Evolutionary conservation across 53 echinoderm and acorn worm genomes (phyloP).

Genomic region (Henricia sp.): DNA sequence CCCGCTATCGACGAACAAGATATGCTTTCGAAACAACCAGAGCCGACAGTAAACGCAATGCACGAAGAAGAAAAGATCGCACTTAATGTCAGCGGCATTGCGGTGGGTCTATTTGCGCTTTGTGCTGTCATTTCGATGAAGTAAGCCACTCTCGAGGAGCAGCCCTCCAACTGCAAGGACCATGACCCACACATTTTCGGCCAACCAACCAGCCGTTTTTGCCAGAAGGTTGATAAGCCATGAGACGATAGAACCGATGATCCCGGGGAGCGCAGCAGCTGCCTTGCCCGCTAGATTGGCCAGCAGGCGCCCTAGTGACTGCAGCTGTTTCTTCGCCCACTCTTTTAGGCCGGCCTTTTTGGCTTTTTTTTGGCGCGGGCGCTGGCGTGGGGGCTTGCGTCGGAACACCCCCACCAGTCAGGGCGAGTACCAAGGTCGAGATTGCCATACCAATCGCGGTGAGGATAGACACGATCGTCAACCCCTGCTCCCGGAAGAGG

Average conservation of each 20-base stretch:
- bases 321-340: slow-evolving; percentile 16
- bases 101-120: neutral
- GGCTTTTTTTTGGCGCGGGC: neutral
- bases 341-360: slow-evolving; percentile 17
- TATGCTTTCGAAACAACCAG: too few relatives aligned
- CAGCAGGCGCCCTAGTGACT: slow-evolving; percentile 10
- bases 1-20: too few relatives aligned
- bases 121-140: neutral
- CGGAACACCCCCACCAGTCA: slow-evolving; percentile 3
- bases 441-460: slow-evolving; percentile 4
- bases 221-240: slow-evolving; percentile 2
- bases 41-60: too few relatives aligned
- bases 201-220: slow-evolving; percentile 3
- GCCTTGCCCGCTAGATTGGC: slow-evolving; percentile 26
- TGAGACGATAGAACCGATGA: slow-evolving; percentile 1
- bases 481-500: slow-evolving; percentile 35
- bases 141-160: neutral
- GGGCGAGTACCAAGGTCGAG: slow-evolving; percentile 18
- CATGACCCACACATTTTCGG: neutral
- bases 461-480: slow-evolving; percentile 34
- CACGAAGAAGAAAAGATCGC: neutral
- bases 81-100: slow-evolving; percentile 15
- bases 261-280: slow-evolving; percentile 12
- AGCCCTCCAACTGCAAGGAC: slow-evolving; percentile 9
- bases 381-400: neutral